These are phyloP conservation scores for Spisula subtruncata DNA, from an alignment of 2,888 invertebrate genomes.

Conservation along the genomic window DNA sequence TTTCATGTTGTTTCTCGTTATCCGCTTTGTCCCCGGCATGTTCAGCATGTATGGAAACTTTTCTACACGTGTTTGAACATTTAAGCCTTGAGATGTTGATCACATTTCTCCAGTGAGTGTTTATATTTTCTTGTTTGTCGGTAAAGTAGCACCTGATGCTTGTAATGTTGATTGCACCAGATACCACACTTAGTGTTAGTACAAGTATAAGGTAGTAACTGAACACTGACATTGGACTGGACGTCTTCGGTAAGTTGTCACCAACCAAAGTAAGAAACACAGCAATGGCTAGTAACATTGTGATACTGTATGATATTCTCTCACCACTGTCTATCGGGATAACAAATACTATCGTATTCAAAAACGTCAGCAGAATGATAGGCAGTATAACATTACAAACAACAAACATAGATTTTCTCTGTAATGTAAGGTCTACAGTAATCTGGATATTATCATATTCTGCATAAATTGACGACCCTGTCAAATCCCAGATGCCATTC, in stretches of 20 bases:
- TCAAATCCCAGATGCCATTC: not conserved
- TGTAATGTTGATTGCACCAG: not conserved
- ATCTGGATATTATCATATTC: not conserved
- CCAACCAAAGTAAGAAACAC: conserved; percentile 26
- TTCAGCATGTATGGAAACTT: not conserved
- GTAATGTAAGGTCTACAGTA: not conserved
- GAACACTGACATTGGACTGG: conserved; percentile 8
- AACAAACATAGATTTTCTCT: not conserved
- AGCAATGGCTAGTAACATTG: conserved; percentile 11
- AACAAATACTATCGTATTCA: not conserved
- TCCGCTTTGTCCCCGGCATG: not conserved
- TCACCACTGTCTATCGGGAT: conserved; percentile 21
- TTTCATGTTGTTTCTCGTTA: not conserved
- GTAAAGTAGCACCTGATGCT: not conserved
- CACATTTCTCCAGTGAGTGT: not conserved
- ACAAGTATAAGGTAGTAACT: not conserved
- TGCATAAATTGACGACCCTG: not conserved
- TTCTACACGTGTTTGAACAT: not conserved
- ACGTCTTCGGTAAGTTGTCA: conserved; percentile 26
- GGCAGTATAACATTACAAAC: not conserved
- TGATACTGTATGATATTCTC: conserved; percentile 22
- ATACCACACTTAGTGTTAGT: not conserved
- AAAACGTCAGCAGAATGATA: not conserved
- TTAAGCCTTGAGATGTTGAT: not conserved
- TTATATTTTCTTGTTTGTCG: not conserved